Evolutionary conservation across 2,797 vertebrate genomes (phyloP).

Genomic region (Molossus alvarezi): DNA sequence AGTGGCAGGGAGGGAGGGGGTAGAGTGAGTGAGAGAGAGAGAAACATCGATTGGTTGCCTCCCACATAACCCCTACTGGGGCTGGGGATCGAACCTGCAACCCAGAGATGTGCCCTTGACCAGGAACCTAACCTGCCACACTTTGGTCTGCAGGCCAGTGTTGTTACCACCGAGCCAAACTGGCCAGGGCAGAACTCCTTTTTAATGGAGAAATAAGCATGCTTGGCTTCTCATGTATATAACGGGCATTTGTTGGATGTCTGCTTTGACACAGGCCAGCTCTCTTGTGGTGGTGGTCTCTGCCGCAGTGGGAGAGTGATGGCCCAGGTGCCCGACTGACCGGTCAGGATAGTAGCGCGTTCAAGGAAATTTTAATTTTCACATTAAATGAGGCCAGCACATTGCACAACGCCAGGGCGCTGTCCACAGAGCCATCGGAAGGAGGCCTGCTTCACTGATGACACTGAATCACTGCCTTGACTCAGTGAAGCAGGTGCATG

Average conservation of each 20-base stretch:
- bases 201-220: not conserved
- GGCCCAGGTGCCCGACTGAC: not conserved
- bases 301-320: not conserved
- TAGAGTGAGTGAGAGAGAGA: too few relatives aligned
- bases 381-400: not conserved
- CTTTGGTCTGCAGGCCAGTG: too few relatives aligned
- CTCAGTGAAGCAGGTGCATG: not conserved
- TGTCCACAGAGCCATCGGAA: fast-evolving
- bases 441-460: not conserved
- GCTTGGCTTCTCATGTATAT: not conserved
- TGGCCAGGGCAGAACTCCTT: not conserved
- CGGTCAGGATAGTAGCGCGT: not conserved
- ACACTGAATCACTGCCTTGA: too few relatives aligned
- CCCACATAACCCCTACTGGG: too few relatives aligned
- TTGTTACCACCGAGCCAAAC: too few relatives aligned
- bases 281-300: not conserved
- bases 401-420: fast-evolving
- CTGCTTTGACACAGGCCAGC: not conserved
- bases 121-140: too few relatives aligned
- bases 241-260: not conserved
- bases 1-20: too few relatives aligned
- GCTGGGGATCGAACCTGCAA: too few relatives aligned
- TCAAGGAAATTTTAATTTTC: not conserved
- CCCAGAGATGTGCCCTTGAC: too few relatives aligned
- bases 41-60: too few relatives aligned